Base-by-base conservation (phyloP, 2,888 invertebrate species). In the Cistogaster globosa region DNA sequence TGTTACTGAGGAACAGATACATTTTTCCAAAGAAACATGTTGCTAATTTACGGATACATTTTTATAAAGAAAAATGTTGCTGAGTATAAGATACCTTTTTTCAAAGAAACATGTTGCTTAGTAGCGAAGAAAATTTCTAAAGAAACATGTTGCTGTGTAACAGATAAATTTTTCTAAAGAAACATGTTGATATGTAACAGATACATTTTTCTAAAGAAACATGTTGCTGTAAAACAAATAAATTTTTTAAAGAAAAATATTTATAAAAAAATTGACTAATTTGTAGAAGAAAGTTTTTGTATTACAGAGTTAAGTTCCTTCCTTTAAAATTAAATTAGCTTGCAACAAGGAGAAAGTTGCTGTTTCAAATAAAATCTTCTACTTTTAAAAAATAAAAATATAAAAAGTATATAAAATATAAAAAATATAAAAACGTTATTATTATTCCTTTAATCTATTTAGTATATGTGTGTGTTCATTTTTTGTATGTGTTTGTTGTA, bases 371-470 rank as follows among this genome's bases (percentile, higher is more conserved):
- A 18, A 3, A 20, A 7, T 1, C 51, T 18, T 1, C 18, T n/a
- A 4, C 18, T 4, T 55, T 71, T 72, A 45, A 7, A 20, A 32
- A 32, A 26, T 5, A n/a, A 18, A 8, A 20, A 32, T 16, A 68
- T 18, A 53, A 53, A 53, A 11, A 53, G 42, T 12, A 57, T 38
- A 55, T 12, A 55, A 32, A 32, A 32, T 16, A 68, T 18, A 53
- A 53, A 53, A 11, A 53, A 53, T 12, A 57, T 38, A 55, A 7
- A 55, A 32, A 32, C n/a, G n/a, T n/a, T 53, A 36, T 36, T 67
- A 20, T 26, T 20, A 16, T 72, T 58, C 60, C 74, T 68, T 74
- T 74, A 74, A 60, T 42, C 20, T 22, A 26, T 67, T 60, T 22
- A 32, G 7, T 71, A n/a, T 71, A 20, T 22, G 26, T 62, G 7